A percentile compares a stretch with the other conserved stretches of the same genome.
Conservation (phyloP, 2,113 vertebrate species). For the Prunella himalayana region DNA sequence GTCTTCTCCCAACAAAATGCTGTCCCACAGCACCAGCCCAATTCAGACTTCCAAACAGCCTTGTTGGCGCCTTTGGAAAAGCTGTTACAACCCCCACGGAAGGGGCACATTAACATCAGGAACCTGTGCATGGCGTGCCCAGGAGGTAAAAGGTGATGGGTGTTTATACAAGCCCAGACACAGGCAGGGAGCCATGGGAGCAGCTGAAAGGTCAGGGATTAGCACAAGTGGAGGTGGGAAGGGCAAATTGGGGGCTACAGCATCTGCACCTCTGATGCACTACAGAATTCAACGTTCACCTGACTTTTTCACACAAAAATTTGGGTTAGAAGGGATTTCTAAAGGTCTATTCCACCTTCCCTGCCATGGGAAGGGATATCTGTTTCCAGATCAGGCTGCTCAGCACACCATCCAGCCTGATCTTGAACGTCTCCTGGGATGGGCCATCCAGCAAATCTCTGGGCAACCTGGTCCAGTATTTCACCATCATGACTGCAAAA, state of each 20-base stretch:
- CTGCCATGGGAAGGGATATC: not conserved
- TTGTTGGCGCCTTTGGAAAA: not conserved
- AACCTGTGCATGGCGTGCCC: not conserved
- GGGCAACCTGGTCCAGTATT: not conserved
- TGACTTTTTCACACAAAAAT: not conserved
- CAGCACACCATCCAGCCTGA: not conserved
- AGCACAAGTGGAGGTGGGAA: not conserved
- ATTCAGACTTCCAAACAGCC: not conserved
- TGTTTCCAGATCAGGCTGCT: not conserved
- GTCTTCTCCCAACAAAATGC: not conserved
- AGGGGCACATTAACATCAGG: not conserved
- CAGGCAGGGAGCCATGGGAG: not conserved
- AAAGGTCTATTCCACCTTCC: not conserved
- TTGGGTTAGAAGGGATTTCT: not conserved
- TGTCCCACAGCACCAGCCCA: not conserved
- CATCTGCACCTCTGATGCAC: not conserved
- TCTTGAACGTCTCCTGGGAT: not conserved
- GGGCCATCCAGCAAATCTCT: not conserved
- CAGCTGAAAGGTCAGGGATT: not conserved
- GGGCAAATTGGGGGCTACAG: not conserved
- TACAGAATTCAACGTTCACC: not conserved
- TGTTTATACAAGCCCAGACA: not conserved
- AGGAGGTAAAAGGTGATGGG: slow-evolving; percentile 34
- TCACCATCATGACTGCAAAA: not conserved
- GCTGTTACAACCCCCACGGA: not conserved